These are phyloP conservation scores for Amphiura filiformis DNA, from an alignment of 35 echinoderm and acorn worm species.

Conservation along the genomic window DNA sequence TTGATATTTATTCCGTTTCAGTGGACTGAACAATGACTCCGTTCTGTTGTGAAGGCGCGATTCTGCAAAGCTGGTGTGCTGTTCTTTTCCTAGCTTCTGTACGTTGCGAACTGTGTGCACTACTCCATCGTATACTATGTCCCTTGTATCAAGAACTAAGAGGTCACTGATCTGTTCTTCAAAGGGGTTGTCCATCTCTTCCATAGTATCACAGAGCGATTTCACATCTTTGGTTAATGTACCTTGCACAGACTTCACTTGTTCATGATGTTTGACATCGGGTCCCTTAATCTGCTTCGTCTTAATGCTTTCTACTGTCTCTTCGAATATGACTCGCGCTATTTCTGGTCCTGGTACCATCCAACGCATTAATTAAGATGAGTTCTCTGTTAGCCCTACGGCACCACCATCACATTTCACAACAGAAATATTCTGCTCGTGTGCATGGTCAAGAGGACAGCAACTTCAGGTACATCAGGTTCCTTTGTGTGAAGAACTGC, in stretches of 20 bases:
- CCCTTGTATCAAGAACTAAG: slow-evolving; percentile 24
- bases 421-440: slow-evolving; percentile 55
- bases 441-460: slow-evolving; percentile 46
- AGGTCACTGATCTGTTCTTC: slow-evolving; percentile 23
- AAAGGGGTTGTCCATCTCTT: slow-evolving; percentile 41
- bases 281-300: background rate
- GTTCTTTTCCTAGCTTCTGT: background rate
- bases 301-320: background rate
- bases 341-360: slow-evolving; percentile 39
- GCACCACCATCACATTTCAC: slow-evolving; percentile 47
- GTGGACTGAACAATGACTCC: background rate
- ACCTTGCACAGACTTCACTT: background rate
- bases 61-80: slow-evolving; percentile 12
- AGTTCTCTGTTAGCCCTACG: slow-evolving; percentile 39
- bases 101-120: background rate
- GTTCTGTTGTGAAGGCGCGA: background rate
- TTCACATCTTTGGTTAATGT: background rate
- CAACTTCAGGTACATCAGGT: background rate
- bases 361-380: slow-evolving; percentile 20
- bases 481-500: background rate
- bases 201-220: background rate
- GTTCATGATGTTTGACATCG: slow-evolving; percentile 22
- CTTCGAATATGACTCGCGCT: slow-evolving; percentile 30
- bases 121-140: slow-evolving; percentile 9
- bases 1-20: background rate